These are phyloP conservation scores for Neomonachus schauinslandi DNA, from an alignment of 2,113 vertebrate genomes.

Conservation along the genomic window DNA sequence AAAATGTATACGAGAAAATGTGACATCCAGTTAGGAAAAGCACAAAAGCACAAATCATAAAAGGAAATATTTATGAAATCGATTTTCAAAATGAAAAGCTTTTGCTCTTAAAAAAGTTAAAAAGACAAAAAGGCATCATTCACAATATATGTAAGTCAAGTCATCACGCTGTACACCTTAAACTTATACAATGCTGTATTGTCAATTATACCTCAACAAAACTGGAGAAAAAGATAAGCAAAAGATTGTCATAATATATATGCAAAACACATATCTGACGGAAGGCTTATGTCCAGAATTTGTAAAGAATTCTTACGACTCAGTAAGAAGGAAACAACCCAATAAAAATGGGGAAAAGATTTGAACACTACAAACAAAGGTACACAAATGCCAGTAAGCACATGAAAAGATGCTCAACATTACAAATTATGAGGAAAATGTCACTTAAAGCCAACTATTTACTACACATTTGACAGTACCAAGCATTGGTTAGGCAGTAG, in stretches of 20 bases:
- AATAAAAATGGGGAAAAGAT: slow-evolving; percentile 15
- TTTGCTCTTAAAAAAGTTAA: background rate
- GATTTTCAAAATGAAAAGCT: slow-evolving; percentile 32
- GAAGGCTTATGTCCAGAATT: background rate
- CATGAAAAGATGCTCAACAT: background rate
- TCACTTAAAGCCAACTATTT: background rate
- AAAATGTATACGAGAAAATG: background rate
- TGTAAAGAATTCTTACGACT: background rate
- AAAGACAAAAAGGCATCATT: slow-evolving; percentile 25
- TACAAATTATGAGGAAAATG: background rate
- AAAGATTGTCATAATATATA: background rate
- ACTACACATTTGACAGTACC: background rate
- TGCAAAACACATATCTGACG: background rate
- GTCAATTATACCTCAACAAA: background rate
- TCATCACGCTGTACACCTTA: background rate
- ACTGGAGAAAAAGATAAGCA: background rate
- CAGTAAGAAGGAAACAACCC: slow-evolving; percentile 1
- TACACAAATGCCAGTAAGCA: background rate
- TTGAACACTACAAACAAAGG: background rate
- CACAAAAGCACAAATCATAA: background rate
- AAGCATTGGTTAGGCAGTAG: background rate
- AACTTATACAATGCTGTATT: background rate
- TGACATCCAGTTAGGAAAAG: background rate
- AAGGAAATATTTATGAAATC: background rate
- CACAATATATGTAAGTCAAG: background rate